These are phyloP conservation scores for Acanthornis magna DNA, from an alignment of 2,797 vertebrate species.

Conservation along the genomic window DNA sequence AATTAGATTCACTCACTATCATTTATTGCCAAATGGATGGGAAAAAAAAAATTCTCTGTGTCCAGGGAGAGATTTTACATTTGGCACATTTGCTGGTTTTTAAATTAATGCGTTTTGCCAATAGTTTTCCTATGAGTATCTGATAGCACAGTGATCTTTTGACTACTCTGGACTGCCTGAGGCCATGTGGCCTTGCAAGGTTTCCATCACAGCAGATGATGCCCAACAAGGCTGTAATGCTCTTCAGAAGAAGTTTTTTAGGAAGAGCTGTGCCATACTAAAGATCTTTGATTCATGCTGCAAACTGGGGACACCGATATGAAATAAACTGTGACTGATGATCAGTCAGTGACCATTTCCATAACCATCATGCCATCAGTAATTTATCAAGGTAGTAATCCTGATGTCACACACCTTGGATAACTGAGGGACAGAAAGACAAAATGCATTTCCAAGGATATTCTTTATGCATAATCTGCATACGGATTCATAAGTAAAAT, in stretches of 20 bases:
- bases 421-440: conserved; percentile 76
- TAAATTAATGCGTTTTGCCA: conserved; percentile 60
- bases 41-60: neutral
- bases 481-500: neutral
- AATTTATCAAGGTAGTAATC: conserved; percentile 89
- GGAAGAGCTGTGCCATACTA: conserved; percentile 68
- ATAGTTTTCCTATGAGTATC: conserved; percentile 14
- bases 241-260: conserved; percentile 70
- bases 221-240: conserved; percentile 56
- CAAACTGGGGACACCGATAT: conserved; percentile 77
- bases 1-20: conserved; percentile 55
- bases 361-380: conserved; percentile 87
- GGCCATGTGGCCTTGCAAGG: conserved; percentile 49
- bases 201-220: conserved; percentile 66
- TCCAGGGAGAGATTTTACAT: conserved; percentile 34
- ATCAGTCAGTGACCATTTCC: conserved; percentile 88
- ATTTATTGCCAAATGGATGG: conserved; percentile 53
- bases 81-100: conserved; percentile 45
- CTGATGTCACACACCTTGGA: conserved; percentile 87
- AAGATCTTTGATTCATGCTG: conserved; percentile 72
- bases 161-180: conserved; percentile 69
- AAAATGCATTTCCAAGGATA: conserved; percentile 83
- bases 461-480: neutral
- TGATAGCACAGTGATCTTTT: conserved; percentile 47
- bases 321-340: conserved; percentile 89